These are phyloP conservation scores for Drosophila takahashii DNA, from an alignment of 1,140 invertebrate genomes.

Conservation along the genomic window DNA sequence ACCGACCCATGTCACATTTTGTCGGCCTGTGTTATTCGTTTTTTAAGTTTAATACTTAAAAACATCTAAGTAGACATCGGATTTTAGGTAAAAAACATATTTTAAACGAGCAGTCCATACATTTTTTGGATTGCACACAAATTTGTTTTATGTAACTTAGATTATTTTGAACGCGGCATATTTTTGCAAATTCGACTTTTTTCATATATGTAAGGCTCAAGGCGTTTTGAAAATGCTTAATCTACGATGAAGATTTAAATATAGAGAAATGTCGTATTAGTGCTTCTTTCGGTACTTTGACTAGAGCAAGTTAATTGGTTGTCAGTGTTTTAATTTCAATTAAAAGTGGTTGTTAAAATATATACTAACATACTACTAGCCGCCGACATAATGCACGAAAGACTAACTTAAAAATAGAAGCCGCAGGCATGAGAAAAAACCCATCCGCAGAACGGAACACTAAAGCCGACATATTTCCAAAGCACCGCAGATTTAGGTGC, in stretches of 20 bases:
- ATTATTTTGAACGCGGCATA: too few relatives aligned
- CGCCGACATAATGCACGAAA: conserved; percentile 33
- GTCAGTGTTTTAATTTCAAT: neutral
- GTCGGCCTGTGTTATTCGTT: too few relatives aligned
- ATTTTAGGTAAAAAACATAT: too few relatives aligned
- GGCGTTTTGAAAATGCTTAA: neutral
- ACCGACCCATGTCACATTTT: too few relatives aligned
- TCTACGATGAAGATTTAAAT: neutral
- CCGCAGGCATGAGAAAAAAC: conserved; percentile 15
- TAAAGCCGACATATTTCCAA: conserved; percentile 23
- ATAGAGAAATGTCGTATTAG: neutral
- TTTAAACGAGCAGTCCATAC: too few relatives aligned
- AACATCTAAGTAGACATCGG: too few relatives aligned
- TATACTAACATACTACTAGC: neutral
- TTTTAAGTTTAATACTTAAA: too few relatives aligned
- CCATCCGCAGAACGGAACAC: conserved; percentile 2
- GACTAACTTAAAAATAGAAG: conserved; percentile 4
- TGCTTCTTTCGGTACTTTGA: neutral
- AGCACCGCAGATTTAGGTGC: conserved; percentile 57
- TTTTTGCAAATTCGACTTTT: too few relatives aligned
- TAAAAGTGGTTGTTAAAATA: conserved; percentile 1
- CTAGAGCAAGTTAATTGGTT: too few relatives aligned
- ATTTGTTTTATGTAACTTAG: too few relatives aligned
- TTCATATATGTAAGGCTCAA: too few relatives aligned
- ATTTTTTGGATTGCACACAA: too few relatives aligned